Base-by-base conservation (phyloP, 2,113 vertebrate genomes). In the Nibea coibor region DNA sequence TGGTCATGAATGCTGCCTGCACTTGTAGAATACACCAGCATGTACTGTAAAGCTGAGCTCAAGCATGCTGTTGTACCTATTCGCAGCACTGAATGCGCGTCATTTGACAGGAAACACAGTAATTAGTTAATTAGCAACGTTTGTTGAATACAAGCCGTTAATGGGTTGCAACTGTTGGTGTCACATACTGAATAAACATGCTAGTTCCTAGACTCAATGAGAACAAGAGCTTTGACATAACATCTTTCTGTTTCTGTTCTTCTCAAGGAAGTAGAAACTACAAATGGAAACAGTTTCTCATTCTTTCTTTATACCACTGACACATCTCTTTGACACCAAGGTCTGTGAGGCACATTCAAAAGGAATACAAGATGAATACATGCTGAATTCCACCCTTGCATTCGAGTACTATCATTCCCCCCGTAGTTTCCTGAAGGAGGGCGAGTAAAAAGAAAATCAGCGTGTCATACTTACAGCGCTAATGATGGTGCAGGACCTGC, bases 101-200 rank as follows among this genome's bases (percentile, higher is more conserved):
- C 53, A 71, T 91, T 86, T 90, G 86, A 92, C 87, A 91, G 87
- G 83, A 89, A 89, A 89, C 78, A 74, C 81, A 68, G 81, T 90
- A 82, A 92, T 93, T 87, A 87, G 83, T 84, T 93, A 88, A 93
- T 94, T 94, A 93, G 80, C 84, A 77, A 79, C 85, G 73, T 93
- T 93, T 93, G 91, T 89, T 80, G 72, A 89, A 89, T 72, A 64
- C 53, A 80, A 74, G 63, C 66, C 48, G 67, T 45, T 85, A 90
- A 84, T 50, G 24, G 87, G 64, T 48, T 77, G 81, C 75, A 81
- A 88, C 54, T 78, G 78, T 80, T 75, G 51, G 78, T 74, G 78
- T 86, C 81, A 76, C 76, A 68, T 76, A 66, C 78, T 91, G 83
- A 78, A 75, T 86, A 84, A 91, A 91, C 83, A 89, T 78, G 50